Evolutionary conservation across 2,888 invertebrate genomes (phyloP).

Genomic region (Mythimna albipuncta): DNA sequence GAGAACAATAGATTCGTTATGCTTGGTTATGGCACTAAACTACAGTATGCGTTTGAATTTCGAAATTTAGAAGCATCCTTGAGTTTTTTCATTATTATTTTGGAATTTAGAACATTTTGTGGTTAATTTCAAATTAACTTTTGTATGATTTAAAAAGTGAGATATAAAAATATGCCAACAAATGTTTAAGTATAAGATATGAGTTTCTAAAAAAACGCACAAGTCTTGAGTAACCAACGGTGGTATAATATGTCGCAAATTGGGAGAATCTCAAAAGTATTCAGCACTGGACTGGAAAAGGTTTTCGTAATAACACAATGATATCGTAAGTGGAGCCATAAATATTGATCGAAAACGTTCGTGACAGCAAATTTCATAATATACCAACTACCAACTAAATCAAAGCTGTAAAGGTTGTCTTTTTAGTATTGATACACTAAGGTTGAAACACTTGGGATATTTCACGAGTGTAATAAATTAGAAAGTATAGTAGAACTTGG

Average conservation of each 20-base stretch:
- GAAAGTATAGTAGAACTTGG: slow-evolving; percentile 44
- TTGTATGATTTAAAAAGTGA: background rate
- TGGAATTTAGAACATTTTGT: background rate
- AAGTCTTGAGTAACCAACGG: too few relatives aligned
- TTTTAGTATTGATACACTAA: slow-evolving; percentile 38
- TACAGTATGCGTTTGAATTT: slow-evolving; percentile 18
- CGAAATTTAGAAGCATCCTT: slow-evolving; percentile 8
- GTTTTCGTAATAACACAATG: slow-evolving; percentile 4
- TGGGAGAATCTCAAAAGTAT: background rate
- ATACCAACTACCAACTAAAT: slow-evolving; percentile 15
- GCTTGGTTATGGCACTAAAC: background rate
- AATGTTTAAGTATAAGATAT: background rate
- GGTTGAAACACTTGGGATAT: slow-evolving; percentile 37
- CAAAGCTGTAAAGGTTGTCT: slow-evolving; percentile 26
- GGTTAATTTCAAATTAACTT: background rate
- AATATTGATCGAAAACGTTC: background rate
- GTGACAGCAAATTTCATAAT: slow-evolving; percentile 31
- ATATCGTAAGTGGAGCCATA: slow-evolving; percentile 9
- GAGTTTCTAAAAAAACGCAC: too few relatives aligned
- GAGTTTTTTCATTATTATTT: slow-evolving; percentile 3
- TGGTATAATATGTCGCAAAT: too few relatives aligned
- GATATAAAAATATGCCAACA: background rate
- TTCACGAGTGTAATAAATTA: slow-evolving; percentile 61
- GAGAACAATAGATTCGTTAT: slow-evolving; percentile 38
- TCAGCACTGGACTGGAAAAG: background rate